Evolutionary conservation across 2,113 vertebrate species (phyloP).

Genomic region (Archilochus colubris): DNA sequence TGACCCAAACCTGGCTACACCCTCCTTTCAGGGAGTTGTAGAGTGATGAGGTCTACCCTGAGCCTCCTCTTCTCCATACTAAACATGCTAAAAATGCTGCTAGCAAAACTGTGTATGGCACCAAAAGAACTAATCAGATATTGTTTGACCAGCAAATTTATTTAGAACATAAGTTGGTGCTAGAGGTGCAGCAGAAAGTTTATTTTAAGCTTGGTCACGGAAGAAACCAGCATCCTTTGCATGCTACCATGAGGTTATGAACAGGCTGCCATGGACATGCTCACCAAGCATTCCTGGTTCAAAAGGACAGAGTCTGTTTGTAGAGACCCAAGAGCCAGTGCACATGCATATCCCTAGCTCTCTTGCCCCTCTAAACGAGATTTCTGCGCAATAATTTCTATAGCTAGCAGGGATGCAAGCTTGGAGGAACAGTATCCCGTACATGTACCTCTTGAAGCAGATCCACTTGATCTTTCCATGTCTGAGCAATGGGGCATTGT

Average conservation of each 20-base stretch:
- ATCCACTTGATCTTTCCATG: neutral
- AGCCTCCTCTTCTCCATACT: no score
- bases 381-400: neutral
- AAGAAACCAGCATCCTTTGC: neutral
- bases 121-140: neutral
- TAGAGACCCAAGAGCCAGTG: neutral
- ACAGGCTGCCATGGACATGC: neutral
- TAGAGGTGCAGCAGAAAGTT: neutral
- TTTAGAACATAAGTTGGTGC: neutral
- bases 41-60: no score
- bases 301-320: neutral
- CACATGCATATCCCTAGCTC: neutral
- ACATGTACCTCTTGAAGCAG: neutral
- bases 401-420: neutral
- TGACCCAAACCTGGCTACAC: no score
- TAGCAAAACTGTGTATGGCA: neutral
- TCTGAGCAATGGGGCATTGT: neutral
- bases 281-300: neutral
- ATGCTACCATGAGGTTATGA: neutral
- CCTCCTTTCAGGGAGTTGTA: no score
- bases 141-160: neutral
- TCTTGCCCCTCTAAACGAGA: neutral
- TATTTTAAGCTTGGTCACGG: neutral
- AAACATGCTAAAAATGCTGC: neutral
- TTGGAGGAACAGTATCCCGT: rapidly evolving